Evolutionary conservation across 2,888 invertebrate species (phyloP), one percentile per base, ranked within the genome.

Genomic region (Agrilus cyanescens): DNA sequence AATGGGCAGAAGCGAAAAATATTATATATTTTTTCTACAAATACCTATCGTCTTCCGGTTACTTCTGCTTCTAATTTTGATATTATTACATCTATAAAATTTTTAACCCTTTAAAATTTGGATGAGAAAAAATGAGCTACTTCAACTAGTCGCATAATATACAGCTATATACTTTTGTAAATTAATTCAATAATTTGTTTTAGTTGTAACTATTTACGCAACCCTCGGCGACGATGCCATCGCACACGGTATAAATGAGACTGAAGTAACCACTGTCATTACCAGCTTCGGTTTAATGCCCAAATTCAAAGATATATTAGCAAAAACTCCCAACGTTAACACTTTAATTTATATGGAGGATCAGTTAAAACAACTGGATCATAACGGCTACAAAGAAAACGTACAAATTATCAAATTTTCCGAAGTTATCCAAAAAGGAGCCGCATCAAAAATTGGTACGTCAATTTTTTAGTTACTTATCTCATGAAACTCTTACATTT

Each of bases 191-290:
- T 10, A 35, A 42, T 45, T 48, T 45, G 40, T 47, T 53, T 25
- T 45, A 75, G 86, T 97, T 60, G 95, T 95, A 3, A 98, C 97
- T 0, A 84, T 98, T 54, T 98, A 98, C 66, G 89, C 97, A 2
- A 97, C 96, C 0, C 73, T 98, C 12, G 95, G 96, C 30, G 93
- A 95, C 61, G 96, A 97, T 6, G 97, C 95, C 2, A 87, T 98
- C 47, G 82, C 87, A 5, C 95, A 95, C 68, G 95, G 95, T 54
- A 86, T 98, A 60, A 93, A 91, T 64, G 95, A 98, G 73, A 94
- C 97, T 0, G 93, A 95, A 63, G 94, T 91, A 1, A 81, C 84
- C 36, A 84, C 88, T 7, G 86, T 97, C 31, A 86, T 98, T 61
- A 97, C 97, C 13, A 84, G 90, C 25, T 85, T 85, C 65, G 91